A percentile compares a stretch with the other conserved stretches of the same genome.
Conservation (phyloP, 2,797 vertebrate species). For the Malacoctenus gilli region DNA sequence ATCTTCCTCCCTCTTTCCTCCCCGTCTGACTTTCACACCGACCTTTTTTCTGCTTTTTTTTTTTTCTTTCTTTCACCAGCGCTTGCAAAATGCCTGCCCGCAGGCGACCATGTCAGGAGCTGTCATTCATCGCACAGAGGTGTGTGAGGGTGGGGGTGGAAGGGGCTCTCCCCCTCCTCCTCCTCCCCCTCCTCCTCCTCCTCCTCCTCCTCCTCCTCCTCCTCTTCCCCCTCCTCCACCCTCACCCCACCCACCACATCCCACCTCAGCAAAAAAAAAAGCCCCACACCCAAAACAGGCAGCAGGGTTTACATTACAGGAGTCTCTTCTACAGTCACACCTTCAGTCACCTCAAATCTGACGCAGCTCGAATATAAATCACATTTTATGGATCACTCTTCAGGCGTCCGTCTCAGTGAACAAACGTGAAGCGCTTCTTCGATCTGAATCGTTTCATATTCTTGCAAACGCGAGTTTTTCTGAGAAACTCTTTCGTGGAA, state of each 20-base stretch:
- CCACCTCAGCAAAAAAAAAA: slow-evolving; percentile 30
- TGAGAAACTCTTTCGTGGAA: too few species aligned
- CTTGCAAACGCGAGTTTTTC: too few species aligned
- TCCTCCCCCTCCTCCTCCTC: too few species aligned
- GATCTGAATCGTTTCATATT: too few species aligned
- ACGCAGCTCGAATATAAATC: too few species aligned
- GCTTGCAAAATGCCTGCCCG: slow-evolving; percentile 72
- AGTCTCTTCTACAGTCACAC: too few species aligned
- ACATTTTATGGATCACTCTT: too few species aligned
- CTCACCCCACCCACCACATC: slow-evolving; percentile 34
- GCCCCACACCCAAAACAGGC: not conserved
- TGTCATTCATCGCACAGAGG: slow-evolving; percentile 50
- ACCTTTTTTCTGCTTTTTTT: slow-evolving; percentile 13
- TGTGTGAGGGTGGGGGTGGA: slow-evolving; percentile 7
- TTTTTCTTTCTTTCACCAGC: slow-evolving; percentile 19
- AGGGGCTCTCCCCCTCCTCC: slow-evolving; percentile 4
- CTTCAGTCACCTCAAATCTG: too few species aligned
- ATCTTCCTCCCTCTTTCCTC: slow-evolving; percentile 35
- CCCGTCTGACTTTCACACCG: slow-evolving; percentile 36
- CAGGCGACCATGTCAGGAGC: slow-evolving; percentile 57
- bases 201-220: slow-evolving; percentile 30
- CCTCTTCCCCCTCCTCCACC: slow-evolving; percentile 13
- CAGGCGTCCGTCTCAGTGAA: too few species aligned
- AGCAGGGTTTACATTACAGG: not conserved
- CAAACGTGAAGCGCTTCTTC: too few species aligned